Conservation (phyloP, 2,797 vertebrate species). For the Poeciliopsis turneri region DNA sequence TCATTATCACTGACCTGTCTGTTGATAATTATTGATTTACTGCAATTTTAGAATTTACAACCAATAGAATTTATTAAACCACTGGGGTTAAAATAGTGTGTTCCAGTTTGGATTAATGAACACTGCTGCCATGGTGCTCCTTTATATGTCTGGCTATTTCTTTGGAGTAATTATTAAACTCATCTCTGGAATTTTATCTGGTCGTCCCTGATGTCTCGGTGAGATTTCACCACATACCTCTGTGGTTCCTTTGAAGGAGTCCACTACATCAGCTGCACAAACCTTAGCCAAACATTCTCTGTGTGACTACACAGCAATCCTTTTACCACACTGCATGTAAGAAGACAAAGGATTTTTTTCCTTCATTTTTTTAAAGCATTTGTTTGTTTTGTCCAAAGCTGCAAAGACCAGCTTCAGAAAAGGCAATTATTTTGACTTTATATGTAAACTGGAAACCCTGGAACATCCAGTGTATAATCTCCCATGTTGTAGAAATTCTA, state of each 20-base stretch:
- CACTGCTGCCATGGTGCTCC: slow-evolving; percentile 46
- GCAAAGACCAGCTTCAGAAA: slow-evolving; percentile 2
- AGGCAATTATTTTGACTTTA: background rate
- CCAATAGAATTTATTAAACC: slow-evolving; percentile 57
- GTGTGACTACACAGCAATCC: slow-evolving; percentile 25
- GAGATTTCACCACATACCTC: slow-evolving; percentile 36
- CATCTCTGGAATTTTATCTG: slow-evolving; percentile 49
- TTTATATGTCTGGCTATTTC: slow-evolving; percentile 35
- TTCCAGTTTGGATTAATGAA: slow-evolving; percentile 54
- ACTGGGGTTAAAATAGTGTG: slow-evolving; percentile 58
- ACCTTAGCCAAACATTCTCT: slow-evolving; percentile 18
- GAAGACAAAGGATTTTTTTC: slow-evolving; percentile 10
- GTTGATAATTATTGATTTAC: slow-evolving; percentile 54
- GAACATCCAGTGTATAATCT: slow-evolving; percentile 11
- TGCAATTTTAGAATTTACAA: slow-evolving; percentile 42
- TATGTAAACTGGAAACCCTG: slow-evolving; percentile 14
- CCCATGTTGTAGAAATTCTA: slow-evolving; percentile 6
- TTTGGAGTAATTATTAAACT: slow-evolving; percentile 63
- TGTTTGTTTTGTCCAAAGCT: slow-evolving; percentile 14
- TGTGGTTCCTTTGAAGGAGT: slow-evolving; percentile 35
- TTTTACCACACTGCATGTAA: slow-evolving; percentile 16
- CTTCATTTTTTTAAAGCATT: slow-evolving; percentile 1
- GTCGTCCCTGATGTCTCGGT: slow-evolving; percentile 41
- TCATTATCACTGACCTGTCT: slow-evolving; percentile 67
- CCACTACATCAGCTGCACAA: slow-evolving; percentile 4